Evolutionary conservation across 2,113 vertebrate genomes (phyloP).

Genomic region (Lepus americanus): DNA sequence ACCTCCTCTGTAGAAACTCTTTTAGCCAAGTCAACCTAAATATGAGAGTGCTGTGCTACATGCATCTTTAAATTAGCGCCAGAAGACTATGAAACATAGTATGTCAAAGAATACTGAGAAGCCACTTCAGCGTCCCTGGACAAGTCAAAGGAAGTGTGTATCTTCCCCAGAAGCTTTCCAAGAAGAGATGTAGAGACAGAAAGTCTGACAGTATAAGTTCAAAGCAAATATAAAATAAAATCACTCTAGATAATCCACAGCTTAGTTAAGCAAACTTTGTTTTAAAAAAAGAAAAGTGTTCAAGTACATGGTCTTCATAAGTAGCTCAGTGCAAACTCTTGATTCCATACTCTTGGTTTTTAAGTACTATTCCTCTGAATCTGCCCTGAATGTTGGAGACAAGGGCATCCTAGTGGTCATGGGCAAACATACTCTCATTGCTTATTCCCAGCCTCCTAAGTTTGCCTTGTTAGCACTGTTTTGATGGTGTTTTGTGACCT

Average conservation of each 20-base stretch:
- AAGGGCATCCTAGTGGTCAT: background rate
- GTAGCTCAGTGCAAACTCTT: background rate
- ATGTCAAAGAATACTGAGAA: background rate
- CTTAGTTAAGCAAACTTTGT: conserved; percentile 36
- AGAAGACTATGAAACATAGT: conserved; percentile 7
- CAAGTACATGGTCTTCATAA: background rate
- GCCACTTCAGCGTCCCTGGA: background rate
- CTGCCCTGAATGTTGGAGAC: background rate
- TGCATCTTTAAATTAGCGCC: conserved; percentile 21
- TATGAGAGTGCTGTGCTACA: background rate
- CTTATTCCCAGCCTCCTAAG: background rate
- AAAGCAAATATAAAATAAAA: conserved; percentile 31
- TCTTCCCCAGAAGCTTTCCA: background rate
- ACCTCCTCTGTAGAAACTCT: background rate
- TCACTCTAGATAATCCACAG: background rate
- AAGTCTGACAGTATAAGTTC: background rate
- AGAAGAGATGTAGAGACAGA: background rate
- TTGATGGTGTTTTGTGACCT: background rate
- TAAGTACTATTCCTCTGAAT: background rate
- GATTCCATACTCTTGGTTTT: background rate
- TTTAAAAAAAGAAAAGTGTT: background rate
- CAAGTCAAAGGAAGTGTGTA: background rate
- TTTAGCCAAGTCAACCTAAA: background rate
- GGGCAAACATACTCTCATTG: background rate
- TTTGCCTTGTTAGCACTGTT: background rate